Evolutionary conservation across 2,113 vertebrate genomes (phyloP), one percentile per base, ranked within the genome.

Genomic region (Actenoides lindsayi): DNA sequence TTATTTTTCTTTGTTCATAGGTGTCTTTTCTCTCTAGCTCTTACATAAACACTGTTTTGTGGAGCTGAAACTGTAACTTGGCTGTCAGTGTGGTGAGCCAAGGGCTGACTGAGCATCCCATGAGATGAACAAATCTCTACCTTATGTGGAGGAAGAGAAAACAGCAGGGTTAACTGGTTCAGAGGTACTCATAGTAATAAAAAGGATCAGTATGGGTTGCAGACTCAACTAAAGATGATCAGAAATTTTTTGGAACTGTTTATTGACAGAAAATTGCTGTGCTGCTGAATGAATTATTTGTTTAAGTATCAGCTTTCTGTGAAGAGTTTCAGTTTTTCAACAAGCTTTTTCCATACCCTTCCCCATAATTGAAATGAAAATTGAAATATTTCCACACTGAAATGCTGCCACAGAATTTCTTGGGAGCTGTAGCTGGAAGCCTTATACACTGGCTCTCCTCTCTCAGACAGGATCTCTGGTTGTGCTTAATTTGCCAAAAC

Each of bases 141-240:
- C 95, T 96, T 97, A 96, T 96, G 95, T 91, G 90, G 69, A 96
- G 87, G 86, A 96, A 96, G 92, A 90, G 86, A 96, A 96, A 93
- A 96, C 86, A 96, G 86, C 86, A 93, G 92, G 88, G 44, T 63
- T 93, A 92, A 94, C 89, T 54, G 77, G 65, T 94, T 87, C 74
- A 94, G 86, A 87, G 91, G 41, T 91, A 90, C 62, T 87, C 4
- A 3, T 67, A 78, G 80, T 65, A 96, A 93, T 93, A 94, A 95
- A 94, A 96, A n/a, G 82, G 11, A 69, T 87, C 91, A 74, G 53
- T 84, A 76, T 91, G 74, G 5, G 62, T 73, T 89, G 53, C 69
- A 96, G 90, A 62, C 62, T 90, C 3, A 10, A 42, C n/a, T 65
- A 87, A 37, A n/a, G 23, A 84, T 81, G 59, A 92, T 82, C 57